phyloP scores from a whole-genome alignment of 2,888 invertebrate species.

The Apotomis capreana region DNA sequence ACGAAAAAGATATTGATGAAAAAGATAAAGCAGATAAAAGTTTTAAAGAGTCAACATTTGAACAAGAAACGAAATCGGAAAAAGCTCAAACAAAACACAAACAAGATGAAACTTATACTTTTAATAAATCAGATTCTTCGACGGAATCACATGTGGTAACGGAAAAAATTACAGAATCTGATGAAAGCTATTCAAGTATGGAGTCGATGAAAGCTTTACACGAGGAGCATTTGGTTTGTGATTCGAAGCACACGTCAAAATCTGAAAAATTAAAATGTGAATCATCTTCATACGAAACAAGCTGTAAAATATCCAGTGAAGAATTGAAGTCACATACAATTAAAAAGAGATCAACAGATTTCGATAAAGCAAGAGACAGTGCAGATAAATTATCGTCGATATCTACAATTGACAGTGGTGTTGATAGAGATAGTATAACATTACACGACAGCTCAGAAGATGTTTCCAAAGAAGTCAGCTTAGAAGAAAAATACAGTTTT shows the following conservation, averaged over 20 bases:
- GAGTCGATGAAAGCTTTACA: conserved; percentile 23
- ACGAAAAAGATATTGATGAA: conserved; percentile 56
- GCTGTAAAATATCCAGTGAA: conserved; percentile 10
- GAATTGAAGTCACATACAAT: conserved; percentile 24
- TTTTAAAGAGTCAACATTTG: background rate
- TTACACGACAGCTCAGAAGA: conserved; percentile 74
- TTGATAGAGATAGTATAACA: conserved; percentile 56
- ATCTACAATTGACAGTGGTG: conserved; percentile 57
- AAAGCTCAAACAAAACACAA: conserved; percentile 1
- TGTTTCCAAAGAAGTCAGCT: conserved; percentile 71
- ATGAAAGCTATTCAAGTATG: conserved; percentile 40
- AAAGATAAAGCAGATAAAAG: conserved; percentile 43
- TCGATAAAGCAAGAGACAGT: conserved; percentile 42
- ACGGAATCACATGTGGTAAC: conserved; percentile 36
- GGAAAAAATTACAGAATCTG: conserved; percentile 41
- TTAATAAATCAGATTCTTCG: background rate
- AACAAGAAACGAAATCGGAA: conserved; percentile 33
- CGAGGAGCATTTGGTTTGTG: background rate
- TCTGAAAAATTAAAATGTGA: background rate
- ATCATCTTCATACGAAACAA: background rate
- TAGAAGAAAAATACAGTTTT: conserved; percentile 76
- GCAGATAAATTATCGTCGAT: conserved; percentile 51
- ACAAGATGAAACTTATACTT: background rate
- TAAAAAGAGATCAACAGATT: conserved; percentile 30
- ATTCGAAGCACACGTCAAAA: background rate